phyloP scores from a whole-genome alignment of 2,888 invertebrate genomes.

The Aleiodes alternator region DNA sequence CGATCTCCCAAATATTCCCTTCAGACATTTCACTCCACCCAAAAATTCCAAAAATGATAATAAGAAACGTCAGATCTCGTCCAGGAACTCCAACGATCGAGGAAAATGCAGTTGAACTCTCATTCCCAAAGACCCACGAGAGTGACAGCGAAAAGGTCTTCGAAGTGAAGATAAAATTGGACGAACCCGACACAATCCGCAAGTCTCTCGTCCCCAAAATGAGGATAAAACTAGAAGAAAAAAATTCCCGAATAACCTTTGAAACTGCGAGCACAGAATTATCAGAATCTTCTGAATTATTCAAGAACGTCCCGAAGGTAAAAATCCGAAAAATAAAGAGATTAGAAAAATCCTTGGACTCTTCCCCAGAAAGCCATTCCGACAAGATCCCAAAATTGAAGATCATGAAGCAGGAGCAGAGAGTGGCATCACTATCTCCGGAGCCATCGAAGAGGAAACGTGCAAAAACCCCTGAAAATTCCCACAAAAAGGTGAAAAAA shows the following conservation, averaged over 20 bases:
- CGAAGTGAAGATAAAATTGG: slow-evolving; percentile 56
- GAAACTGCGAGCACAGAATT: slow-evolving; percentile 53
- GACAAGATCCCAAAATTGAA: slow-evolving; percentile 62
- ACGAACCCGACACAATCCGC: slow-evolving; percentile 49
- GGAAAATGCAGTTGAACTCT: slow-evolving; percentile 43
- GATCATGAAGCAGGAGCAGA: slow-evolving; percentile 58
- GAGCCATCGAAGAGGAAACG: slow-evolving; percentile 41
- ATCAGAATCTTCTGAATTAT: slow-evolving; percentile 46
- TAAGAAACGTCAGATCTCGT: slow-evolving; percentile 68
- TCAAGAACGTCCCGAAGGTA: slow-evolving; percentile 65
- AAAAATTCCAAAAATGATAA: slow-evolving; percentile 74
- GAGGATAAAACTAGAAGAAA: slow-evolving; percentile 67
- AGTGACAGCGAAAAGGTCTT: slow-evolving; percentile 52
- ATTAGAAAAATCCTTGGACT: not conserved
- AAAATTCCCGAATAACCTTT: slow-evolving; percentile 60
- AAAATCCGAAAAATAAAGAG: slow-evolving; percentile 64
- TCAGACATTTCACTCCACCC: slow-evolving; percentile 56
- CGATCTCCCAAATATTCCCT: slow-evolving; percentile 45
- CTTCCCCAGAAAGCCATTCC: slow-evolving; percentile 29
- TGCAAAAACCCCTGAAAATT: slow-evolving; percentile 34
- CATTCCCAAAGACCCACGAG: slow-evolving; percentile 50
- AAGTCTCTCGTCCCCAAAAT: slow-evolving; percentile 64
- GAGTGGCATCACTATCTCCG: slow-evolving; percentile 3
- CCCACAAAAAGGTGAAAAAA: slow-evolving; percentile 5
- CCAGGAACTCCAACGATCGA: slow-evolving; percentile 68